Evolutionary conservation across 2,888 invertebrate genomes (phyloP).

Genomic region (Molorchus minor): DNA sequence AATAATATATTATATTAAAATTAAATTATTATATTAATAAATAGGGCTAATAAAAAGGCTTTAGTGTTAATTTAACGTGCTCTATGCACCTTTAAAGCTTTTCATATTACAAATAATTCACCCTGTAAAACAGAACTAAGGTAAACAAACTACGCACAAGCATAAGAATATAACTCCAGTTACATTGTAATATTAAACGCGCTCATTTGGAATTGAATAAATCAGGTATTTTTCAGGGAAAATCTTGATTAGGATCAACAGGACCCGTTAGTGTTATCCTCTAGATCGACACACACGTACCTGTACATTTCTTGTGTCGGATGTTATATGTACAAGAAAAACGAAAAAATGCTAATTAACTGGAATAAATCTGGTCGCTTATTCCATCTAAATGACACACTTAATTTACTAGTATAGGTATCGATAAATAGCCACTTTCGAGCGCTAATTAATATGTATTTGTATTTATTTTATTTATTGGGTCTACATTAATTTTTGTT

Average conservation of each 20-base stretch:
- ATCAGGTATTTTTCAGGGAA: conserved; percentile 24
- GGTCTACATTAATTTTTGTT: not conserved
- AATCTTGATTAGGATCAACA: conserved; percentile 24
- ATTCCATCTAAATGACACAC: not conserved
- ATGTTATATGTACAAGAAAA: conserved; percentile 2
- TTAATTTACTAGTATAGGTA: conserved; percentile 5
- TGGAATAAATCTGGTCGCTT: conserved; percentile 11
- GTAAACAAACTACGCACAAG: conserved; percentile 19
- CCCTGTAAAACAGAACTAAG: conserved; percentile 14
- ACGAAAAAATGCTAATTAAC: conserved; percentile 13
- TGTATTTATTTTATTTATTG: conserved; percentile 1
- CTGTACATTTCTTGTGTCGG: conserved; percentile 6
- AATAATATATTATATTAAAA: too few species aligned
- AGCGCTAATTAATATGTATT: conserved; percentile 2
- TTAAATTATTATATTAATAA: too few species aligned
- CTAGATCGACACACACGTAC: conserved; percentile 2
- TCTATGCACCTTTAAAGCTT: too few species aligned
- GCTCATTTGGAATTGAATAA: conserved; percentile 20
- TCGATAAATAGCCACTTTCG: not conserved
- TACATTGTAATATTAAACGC: conserved; percentile 8
- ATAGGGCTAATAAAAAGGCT: too few species aligned
- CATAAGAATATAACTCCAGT: conserved; percentile 15
- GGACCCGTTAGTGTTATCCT: conserved; percentile 14
- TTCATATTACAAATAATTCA: conserved; percentile 5
- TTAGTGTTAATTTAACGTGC: too few species aligned